Evolutionary conservation across 2,113 vertebrate genomes (phyloP), one percentile per base, ranked within the genome.

Genomic region (Rhadina sibilatrix): DNA sequence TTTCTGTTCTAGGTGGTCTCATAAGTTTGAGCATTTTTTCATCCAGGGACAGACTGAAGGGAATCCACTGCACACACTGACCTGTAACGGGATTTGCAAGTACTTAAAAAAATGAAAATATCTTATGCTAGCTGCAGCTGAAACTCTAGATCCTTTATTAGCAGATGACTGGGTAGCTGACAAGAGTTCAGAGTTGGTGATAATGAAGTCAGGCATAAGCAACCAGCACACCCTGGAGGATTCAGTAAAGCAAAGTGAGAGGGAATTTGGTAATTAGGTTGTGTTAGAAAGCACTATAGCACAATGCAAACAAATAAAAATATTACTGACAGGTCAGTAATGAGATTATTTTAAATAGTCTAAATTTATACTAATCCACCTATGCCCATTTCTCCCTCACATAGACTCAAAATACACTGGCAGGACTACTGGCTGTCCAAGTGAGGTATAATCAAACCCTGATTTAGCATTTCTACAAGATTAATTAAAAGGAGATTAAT

Each of bases 1-100:
- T 91, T 91, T 87, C 83, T 78, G 1, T 40, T 84, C 93, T 78
- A 85, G 96, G 93, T 97, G 93, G 92, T 93, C 90, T 93, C 90
- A 57, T 37, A 86, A 83, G 42, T 83, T 75, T 1, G 2, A 65
- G 31, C n/a, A 40, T 27, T 79, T 56, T 84, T 89, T 70, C 64
- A 80, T 65, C 33, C 68, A 47, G 46, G 69, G 53, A 59, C 15
- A 74, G 71, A 53, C 50, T 47, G 79, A 86, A 88, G 50, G 31
- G 63, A 90, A 86, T 65, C 31, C 46, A 46, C 53, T n/a, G n/a
- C 15, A 35, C 31, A 52, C 27, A 2, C 0, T 35, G 75, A 64
- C 30, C 31, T 57, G 44, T 46, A 83, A 50, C 4, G 4, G 38
- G 78, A 89, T 69, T 87, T 71, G 33, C 3, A 10, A 85, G 44